Evolutionary conservation across 2,797 vertebrate species (phyloP).

Genomic region (Cryptoblepharus egeriae): DNA sequence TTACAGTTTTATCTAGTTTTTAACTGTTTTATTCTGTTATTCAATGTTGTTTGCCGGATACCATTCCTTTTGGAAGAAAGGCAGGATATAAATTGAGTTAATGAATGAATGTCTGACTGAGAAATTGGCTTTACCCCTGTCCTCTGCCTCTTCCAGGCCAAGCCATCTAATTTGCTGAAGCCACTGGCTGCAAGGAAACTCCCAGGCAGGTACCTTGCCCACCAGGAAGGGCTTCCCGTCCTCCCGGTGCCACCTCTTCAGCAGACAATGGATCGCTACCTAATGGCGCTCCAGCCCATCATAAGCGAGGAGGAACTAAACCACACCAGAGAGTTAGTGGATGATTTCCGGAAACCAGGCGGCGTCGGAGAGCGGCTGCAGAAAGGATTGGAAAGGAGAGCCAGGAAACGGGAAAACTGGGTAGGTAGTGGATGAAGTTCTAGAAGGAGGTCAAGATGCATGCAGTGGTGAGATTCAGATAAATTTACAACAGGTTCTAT

Average conservation of each 20-base stretch:
- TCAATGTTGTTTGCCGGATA: too few relatives aligned
- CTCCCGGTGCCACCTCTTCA: conserved; percentile 90
- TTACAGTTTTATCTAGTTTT: too few relatives aligned
- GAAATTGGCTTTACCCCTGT: conserved; percentile 43
- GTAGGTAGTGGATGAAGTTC: conserved; percentile 72
- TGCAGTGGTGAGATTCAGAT: too few relatives aligned
- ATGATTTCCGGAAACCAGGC: conserved; percentile 85
- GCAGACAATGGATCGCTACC: conserved; percentile 89
- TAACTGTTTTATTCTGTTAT: too few relatives aligned
- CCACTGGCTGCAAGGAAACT: conserved; percentile 79
- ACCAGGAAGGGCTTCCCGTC: conserved; percentile 88
- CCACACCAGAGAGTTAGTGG: conserved; percentile 85
- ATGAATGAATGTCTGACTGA: rapidly evolving
- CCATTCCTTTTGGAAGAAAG: too few relatives aligned
- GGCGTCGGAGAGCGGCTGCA: conserved; percentile 93
- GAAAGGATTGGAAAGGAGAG: conserved; percentile 90
- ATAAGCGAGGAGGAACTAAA: conserved; percentile 89
- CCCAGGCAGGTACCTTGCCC: conserved; percentile 79
- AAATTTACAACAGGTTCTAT: too few relatives aligned
- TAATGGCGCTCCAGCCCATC: conserved; percentile 88
- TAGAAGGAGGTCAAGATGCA: background rate
- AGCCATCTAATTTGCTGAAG: conserved; percentile 81
- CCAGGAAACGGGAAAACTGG: conserved; percentile 94
- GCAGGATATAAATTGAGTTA: too few relatives aligned
- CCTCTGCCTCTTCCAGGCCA: conserved; percentile 76